Conservation (phyloP, 1,140 invertebrate genomes). For the fruit fly (Drosophila melanogaster) region Release_6_plus_ISO1_MT NT_033777.3:17656501-17657000, state of each 20-base stretch:
- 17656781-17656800: slow-evolving; percentile 10
- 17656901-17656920: background rate
- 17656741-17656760: background rate
- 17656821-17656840: too few species aligned
- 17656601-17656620: background rate
- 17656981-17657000: background rate
- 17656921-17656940: background rate
- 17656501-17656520: background rate
- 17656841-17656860: background rate
- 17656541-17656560: background rate
- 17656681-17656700: background rate
- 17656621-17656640: too few species aligned
- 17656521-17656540: background rate
- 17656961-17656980: background rate
- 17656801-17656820: background rate
- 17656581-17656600: background rate
- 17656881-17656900: background rate
- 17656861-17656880: background rate
- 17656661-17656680: background rate
- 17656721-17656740: background rate
- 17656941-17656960: background rate
- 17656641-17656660: background rate
- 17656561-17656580: too few species aligned
- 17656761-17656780: slow-evolving; percentile 7
- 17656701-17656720: background rate